phyloP scores from a whole-genome alignment of 2,888 invertebrate species.

The Lasioglossum marginatum region DNA sequence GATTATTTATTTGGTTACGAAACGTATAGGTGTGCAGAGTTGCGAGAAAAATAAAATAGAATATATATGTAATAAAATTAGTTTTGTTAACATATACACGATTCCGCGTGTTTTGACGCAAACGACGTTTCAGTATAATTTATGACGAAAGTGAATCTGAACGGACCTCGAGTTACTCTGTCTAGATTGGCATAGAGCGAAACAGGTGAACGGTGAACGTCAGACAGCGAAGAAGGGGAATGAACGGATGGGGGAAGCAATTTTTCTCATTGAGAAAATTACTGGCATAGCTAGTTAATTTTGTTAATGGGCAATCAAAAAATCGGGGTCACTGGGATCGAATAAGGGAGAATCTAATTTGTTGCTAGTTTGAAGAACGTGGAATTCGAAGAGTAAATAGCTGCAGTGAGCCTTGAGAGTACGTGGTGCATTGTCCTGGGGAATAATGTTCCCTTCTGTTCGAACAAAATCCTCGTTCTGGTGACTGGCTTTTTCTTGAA shows the following conservation, averaged over 20 bases:
- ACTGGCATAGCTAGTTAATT: background rate
- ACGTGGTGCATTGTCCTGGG: background rate
- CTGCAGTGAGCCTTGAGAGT: background rate
- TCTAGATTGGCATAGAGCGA: background rate
- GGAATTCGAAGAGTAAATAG: background rate
- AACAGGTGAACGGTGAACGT: constrained; percentile 1
- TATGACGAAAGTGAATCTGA: constrained; percentile 6
- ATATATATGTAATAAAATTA: background rate
- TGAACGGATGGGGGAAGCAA: background rate
- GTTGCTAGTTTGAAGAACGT: background rate
- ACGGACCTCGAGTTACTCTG: background rate
- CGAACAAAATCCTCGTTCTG: background rate
- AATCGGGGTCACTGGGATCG: background rate
- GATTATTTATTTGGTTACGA: background rate
- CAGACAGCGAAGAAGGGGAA: background rate
- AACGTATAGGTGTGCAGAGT: background rate
- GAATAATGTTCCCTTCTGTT: background rate
- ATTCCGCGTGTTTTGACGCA: background rate
- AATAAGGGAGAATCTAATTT: background rate
- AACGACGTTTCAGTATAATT: background rate
- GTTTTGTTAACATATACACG: background rate
- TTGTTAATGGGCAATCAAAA: background rate
- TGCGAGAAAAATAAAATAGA: background rate
- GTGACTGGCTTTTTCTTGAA: background rate
- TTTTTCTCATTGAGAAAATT: background rate